phyloP scores from a whole-genome alignment of 2,797 vertebrate genomes.

The Poeciliopsis gracilis region DNA sequence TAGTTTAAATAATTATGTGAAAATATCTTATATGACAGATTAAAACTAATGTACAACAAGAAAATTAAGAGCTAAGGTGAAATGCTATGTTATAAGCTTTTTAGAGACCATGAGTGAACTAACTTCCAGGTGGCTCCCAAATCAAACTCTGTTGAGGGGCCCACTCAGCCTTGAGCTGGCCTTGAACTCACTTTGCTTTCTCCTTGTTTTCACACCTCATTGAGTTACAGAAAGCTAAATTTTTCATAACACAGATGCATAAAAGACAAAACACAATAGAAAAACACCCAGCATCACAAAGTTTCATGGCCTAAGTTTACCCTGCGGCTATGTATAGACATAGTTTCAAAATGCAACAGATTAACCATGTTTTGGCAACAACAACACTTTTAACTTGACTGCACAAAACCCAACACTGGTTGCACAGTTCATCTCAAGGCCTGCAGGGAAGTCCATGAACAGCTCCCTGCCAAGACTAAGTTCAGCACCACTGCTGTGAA shows the following conservation, averaged over 20 bases:
- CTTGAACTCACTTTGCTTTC: background rate
- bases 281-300: background rate
- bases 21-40: background rate
- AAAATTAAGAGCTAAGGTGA: background rate
- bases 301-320: background rate
- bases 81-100: background rate
- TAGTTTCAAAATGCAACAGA: conserved; percentile 9
- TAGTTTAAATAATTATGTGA: background rate
- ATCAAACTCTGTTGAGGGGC: background rate
- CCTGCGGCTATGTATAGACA: background rate
- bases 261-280: background rate
- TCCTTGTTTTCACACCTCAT: background rate
- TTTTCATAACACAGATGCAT: background rate
- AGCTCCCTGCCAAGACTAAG: conserved; percentile 40
- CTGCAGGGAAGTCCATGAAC: conserved; percentile 35
- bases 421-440: conserved; percentile 34
- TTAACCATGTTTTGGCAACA: conserved; percentile 5
- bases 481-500: conserved; percentile 63
- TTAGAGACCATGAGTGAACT: background rate
- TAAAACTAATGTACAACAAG: background rate
- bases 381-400: conserved; percentile 1
- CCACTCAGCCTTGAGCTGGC: background rate
- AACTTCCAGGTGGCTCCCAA: background rate
- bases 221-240: background rate
- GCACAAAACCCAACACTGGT: conserved; percentile 30